Percentiles rank a stretch among this genome's conserved stretches.
Evolutionary conservation across 2,888 invertebrate species (phyloP).

Genomic region (Trypoxylon attenuatum): DNA sequence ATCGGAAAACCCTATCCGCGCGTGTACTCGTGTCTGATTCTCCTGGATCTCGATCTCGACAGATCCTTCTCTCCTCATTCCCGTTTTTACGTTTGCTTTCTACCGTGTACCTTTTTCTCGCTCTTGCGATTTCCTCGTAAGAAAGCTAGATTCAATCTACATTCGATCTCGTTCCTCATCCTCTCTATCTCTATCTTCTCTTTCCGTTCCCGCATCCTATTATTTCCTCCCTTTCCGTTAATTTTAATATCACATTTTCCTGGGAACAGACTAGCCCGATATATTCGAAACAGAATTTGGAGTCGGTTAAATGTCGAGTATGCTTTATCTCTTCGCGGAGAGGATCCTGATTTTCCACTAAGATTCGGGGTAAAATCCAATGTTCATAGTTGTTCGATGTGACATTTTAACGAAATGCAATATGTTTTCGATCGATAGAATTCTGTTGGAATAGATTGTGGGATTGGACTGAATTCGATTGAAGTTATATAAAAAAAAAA

Average conservation of each 20-base stretch:
- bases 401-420: no score
- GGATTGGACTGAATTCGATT: no score
- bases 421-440: no score
- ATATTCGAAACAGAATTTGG: conserved; percentile 31
- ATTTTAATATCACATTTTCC: conserved; percentile 63
- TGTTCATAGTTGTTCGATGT: no score
- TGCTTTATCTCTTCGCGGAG: no score
- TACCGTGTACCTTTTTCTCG: not conserved
- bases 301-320: not conserved
- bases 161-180: conserved; percentile 7
- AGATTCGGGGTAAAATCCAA: no score
- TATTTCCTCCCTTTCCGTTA: conserved; percentile 42
- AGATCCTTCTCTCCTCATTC: not conserved
- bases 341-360: no score
- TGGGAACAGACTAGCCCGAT: conserved; percentile 60
- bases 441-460: no score
- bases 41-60: no score
- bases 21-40: no score
- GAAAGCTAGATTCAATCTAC: no score
- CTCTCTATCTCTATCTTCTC: not conserved
- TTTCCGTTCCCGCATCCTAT: conserved; percentile 10
- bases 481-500: no score
- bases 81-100: not conserved
- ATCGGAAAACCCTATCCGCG: conserved; percentile 27
- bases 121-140: not conserved